phyloP scores from a whole-genome alignment of 35 echinoderm and acorn worm species.

The Patiria miniata region DNA sequence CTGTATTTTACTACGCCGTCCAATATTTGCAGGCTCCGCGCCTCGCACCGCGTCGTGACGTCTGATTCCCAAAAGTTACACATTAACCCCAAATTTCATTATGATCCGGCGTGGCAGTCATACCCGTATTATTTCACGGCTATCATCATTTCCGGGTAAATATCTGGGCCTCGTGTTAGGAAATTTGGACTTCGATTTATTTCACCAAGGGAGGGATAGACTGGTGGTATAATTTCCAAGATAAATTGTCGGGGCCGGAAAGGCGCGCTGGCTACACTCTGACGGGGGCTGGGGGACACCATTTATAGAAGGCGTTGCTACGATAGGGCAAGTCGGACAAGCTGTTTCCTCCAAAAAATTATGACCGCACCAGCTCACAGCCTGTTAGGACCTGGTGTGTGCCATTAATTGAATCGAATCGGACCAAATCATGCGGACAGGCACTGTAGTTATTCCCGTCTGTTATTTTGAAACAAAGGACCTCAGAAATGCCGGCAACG shows the following conservation, averaged over 20 bases:
- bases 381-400: too few species aligned
- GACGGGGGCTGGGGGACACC: too few species aligned
- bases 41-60: not conserved
- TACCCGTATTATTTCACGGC: constrained; percentile 22
- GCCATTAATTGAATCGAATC: too few species aligned
- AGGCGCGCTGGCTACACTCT: not conserved
- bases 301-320: too few species aligned
- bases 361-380: too few species aligned
- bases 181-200: constrained; percentile 34
- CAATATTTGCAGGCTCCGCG: not conserved
- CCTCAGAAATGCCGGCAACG: too few species aligned
- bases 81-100: constrained; percentile 31
- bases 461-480: too few species aligned
- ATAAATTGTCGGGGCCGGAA: constrained; percentile 24
- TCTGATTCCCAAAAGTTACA: constrained; percentile 10
- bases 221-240: constrained; percentile 28
- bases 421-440: too few species aligned
- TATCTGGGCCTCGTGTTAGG: constrained; percentile 25
- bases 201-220: not conserved
- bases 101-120: not conserved
- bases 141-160: constrained; percentile 26
- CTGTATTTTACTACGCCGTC: not conserved
- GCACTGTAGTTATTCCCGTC: too few species aligned
- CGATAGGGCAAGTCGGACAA: too few species aligned
- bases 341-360: too few species aligned